These are phyloP conservation scores for Pomatorhinus ruficollis DNA, from an alignment of 2,113 vertebrate species.

Conservation along the genomic window DNA sequence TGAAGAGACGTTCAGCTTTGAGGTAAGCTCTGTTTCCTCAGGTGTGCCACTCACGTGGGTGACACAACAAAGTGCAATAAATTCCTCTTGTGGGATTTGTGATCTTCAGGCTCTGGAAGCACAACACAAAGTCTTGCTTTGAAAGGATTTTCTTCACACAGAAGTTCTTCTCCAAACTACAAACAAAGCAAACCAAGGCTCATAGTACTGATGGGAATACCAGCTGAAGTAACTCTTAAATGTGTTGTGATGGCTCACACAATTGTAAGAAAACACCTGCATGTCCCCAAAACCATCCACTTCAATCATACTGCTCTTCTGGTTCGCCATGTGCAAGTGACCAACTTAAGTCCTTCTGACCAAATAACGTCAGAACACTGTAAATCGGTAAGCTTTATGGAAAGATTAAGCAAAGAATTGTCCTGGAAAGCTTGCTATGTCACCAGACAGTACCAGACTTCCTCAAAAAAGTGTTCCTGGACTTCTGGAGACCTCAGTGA, in stretches of 20 bases:
- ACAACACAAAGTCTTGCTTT: background rate
- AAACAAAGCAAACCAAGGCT: background rate
- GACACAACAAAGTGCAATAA: background rate
- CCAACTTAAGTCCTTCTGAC: background rate
- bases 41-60: rapidly evolving
- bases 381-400: background rate
- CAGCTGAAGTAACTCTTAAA: background rate
- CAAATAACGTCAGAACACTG: background rate
- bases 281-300: background rate
- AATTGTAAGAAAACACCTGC: background rate
- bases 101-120: background rate
- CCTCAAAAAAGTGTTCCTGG: background rate
- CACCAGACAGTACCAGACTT: background rate
- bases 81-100: background rate
- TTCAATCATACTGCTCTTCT: background rate
- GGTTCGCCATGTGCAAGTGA: background rate
- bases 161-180: background rate
- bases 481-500: background rate
- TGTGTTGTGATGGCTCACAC: background rate
- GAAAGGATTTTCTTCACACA: background rate
- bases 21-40: rapidly evolving
- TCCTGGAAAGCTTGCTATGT: background rate
- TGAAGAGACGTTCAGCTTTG: background rate
- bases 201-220: background rate
- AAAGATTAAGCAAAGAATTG: background rate